Conservation (phyloP, 2,888 invertebrate genomes). For the Trichacis sp. region DNA sequence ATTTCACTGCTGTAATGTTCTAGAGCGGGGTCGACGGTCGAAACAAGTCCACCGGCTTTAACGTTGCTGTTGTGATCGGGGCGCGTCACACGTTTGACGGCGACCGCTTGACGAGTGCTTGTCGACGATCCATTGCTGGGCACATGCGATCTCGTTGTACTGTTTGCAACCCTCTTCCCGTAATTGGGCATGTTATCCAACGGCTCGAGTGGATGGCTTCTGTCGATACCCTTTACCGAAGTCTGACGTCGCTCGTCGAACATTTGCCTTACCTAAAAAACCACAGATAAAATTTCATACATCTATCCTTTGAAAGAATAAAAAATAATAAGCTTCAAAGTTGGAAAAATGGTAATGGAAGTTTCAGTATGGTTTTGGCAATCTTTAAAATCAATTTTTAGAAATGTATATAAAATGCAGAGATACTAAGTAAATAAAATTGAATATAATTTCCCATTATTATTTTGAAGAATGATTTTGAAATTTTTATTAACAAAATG, state of each 20-base stretch:
- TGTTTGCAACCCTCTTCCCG: constrained; percentile 53
- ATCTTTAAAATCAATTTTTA: no score
- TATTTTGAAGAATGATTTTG: no score
- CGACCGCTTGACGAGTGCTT: constrained; percentile 57
- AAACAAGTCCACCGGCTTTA: constrained; percentile 65
- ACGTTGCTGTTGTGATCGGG: constrained; percentile 65
- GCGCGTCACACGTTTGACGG: constrained; percentile 62
- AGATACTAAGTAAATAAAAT: no score
- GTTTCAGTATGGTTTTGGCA: no score
- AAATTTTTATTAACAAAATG: no score
- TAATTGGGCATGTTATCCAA: constrained; percentile 71
- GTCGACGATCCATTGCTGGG: constrained; percentile 49
- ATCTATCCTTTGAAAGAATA: no score
- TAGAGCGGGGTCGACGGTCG: constrained; percentile 66
- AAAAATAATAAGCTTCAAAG: no score
- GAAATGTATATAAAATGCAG: no score
- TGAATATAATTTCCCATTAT: no score
- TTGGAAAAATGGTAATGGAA: no score
- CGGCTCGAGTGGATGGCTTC: constrained; percentile 85
- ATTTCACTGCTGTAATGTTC: constrained; percentile 60
- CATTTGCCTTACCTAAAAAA: constrained; percentile 81
- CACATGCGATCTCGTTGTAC: constrained; percentile 48
- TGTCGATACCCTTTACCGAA: constrained; percentile 78
- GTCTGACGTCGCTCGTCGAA: constrained; percentile 84
- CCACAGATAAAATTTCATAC: no score